These are phyloP conservation scores for Acromyrmex echinatior DNA, from an alignment of 1,140 invertebrate genomes.

Conservation along the genomic window DNA sequence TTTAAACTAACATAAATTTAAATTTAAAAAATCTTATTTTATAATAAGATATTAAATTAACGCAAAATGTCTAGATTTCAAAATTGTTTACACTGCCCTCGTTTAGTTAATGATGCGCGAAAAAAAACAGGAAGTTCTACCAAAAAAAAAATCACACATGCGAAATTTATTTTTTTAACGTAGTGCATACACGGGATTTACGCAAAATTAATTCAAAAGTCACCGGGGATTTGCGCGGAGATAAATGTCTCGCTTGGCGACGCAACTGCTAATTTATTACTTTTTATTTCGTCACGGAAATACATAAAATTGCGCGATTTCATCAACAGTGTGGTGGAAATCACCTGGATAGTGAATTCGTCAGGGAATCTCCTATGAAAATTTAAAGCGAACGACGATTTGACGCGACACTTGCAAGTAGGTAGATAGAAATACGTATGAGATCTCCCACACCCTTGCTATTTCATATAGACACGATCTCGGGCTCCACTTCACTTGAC, in stretches of 20 bases:
- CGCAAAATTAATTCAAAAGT: constrained; percentile 13
- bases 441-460: constrained; percentile 31
- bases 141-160: neutral
- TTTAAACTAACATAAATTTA: neutral
- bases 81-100: neutral
- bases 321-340: neutral
- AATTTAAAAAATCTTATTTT: neutral
- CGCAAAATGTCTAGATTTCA: neutral
- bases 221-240: neutral
- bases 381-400: constrained; percentile 36
- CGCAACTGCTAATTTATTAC: neutral
- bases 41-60: neutral
- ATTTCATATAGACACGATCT: constrained; percentile 49
- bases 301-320: constrained; percentile 13
- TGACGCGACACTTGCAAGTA: constrained; percentile 7
- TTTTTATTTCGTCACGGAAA: constrained; percentile 20
- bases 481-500: constrained; percentile 56
- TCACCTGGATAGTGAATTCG: constrained; percentile 13
- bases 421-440: constrained; percentile 5
- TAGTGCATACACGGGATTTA: neutral
- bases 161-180: neutral
- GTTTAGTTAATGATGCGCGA: neutral
- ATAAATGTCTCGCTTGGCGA: constrained; percentile 25
- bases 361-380: constrained; percentile 25
- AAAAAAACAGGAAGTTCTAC: neutral